Conservation (phyloP, 2,113 vertebrate genomes). For the Rissa tridactyla region DNA sequence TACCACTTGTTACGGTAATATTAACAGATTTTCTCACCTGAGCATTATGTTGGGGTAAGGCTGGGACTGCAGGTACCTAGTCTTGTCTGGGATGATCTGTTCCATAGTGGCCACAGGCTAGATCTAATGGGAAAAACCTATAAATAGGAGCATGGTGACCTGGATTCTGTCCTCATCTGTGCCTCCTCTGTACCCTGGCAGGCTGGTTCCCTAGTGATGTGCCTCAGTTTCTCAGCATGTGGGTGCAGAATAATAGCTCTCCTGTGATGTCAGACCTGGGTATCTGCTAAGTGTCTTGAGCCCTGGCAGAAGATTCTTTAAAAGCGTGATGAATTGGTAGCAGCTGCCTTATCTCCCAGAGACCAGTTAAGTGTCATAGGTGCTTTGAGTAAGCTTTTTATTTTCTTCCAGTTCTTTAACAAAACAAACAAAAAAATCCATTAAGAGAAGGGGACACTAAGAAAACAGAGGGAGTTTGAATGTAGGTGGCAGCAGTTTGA, state of each 20-base stretch:
- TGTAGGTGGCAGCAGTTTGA: neutral
- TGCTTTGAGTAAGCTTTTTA: neutral
- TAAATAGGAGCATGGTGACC: neutral
- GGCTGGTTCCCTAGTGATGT: neutral
- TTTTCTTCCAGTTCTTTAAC: neutral
- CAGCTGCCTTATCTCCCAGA: neutral
- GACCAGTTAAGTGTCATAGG: neutral
- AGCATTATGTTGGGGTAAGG: neutral
- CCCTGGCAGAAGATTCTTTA: neutral
- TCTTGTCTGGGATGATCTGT: neutral
- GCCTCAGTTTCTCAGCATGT: neutral
- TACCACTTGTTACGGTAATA: neutral
- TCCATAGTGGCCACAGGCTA: neutral
- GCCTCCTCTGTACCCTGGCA: neutral
- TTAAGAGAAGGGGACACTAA: neutral
- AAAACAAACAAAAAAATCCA: neutral
- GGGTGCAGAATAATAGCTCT: neutral
- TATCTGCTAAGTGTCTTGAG: neutral
- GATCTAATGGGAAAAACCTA: neutral
- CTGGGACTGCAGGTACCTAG: neutral
- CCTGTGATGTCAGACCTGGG: no score
- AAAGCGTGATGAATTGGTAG: neutral
- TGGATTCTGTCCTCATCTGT: neutral
- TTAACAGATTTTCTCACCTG: neutral
- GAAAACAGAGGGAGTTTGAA: neutral